A percentile compares a stretch with the other conserved stretches of the same genome.
These are phyloP conservation scores for Thaleichthys pacificus DNA, from an alignment of 2,797 vertebrate species.

Conservation along the genomic window DNA sequence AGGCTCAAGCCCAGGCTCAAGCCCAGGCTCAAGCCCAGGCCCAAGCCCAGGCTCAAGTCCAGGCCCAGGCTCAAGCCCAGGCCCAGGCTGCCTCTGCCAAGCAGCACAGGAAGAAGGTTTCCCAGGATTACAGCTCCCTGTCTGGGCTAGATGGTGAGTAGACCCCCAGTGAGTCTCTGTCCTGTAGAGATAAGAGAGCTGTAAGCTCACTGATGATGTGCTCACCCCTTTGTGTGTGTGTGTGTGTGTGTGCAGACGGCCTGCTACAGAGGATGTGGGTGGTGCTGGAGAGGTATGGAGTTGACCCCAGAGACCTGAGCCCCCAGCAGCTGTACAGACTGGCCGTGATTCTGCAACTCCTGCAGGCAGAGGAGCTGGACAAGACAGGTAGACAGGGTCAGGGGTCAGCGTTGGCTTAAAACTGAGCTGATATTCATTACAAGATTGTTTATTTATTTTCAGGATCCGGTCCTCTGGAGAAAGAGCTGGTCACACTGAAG, in stretches of 20 bases:
- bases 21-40: constrained; percentile 54
- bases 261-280: constrained; percentile 79
- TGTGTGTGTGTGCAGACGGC: constrained; percentile 66
- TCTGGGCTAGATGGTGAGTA: constrained; percentile 68
- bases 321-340: constrained; percentile 86
- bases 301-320: constrained; percentile 83
- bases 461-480: constrained; percentile 55
- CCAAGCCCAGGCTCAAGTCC: constrained; percentile 46
- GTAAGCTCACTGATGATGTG: neutral
- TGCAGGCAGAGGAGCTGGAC: constrained; percentile 66
- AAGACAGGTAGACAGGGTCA: constrained; percentile 67
- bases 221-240: neutral
- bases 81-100: constrained; percentile 18
- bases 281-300: constrained; percentile 77
- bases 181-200: no score
- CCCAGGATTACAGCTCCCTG: constrained; percentile 59
- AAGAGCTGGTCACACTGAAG: constrained; percentile 59
- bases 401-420: neutral
- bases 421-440: neutral
- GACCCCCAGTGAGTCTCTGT: neutral
- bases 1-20: constrained; percentile 42
- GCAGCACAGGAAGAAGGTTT: constrained; percentile 53
- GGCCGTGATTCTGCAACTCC: constrained; percentile 79
- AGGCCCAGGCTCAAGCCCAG: constrained; percentile 39
- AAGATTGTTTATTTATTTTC: neutral